Percentiles rank a stretch among this genome's conserved stretches.
Evolutionary conservation across 1,140 invertebrate genomes (phyloP).

Genomic region (Trichoplusia ni): DNA sequence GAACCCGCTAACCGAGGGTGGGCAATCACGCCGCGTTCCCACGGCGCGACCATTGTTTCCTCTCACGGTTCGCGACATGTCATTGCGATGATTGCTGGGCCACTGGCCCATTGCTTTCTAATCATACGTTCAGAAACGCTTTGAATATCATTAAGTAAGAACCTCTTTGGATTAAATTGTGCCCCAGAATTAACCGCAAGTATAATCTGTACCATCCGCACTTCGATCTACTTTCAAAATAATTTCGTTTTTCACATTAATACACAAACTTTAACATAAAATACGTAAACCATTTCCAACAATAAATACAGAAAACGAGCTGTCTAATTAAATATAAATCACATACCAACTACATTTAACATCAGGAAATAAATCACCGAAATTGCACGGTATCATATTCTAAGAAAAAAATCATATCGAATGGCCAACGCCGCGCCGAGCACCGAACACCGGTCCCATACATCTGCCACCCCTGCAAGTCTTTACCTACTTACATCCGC

Average conservation of each 20-base stretch:
- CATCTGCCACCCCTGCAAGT: constrained; percentile 34
- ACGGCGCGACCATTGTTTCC: constrained; percentile 61
- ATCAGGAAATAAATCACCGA: constrained; percentile 14
- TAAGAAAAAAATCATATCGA: constrained; percentile 25
- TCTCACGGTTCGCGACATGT: constrained; percentile 70
- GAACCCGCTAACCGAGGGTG: constrained; percentile 57
- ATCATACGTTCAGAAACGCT: constrained; percentile 38
- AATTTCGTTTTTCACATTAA: no score
- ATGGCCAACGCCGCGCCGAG: constrained; percentile 3
- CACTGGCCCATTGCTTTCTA: constrained; percentile 45
- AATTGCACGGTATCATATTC: constrained; percentile 33
- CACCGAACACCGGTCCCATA: constrained; percentile 17
- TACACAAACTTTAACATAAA: not conserved
- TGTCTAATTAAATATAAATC: constrained; percentile 24
- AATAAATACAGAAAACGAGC: constrained; percentile 15
- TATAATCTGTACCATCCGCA: no score
- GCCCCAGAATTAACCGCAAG: no score
- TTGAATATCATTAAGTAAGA: constrained; percentile 8
- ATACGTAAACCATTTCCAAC: not conserved
- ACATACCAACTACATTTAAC: constrained; percentile 3
- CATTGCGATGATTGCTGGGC: constrained; percentile 57
- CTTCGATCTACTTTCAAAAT: no score
- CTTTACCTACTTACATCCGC: constrained; percentile 37
- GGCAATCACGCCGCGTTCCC: constrained; percentile 65
- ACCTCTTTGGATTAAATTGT: no score